These are phyloP conservation scores for Eristalis tenax DNA, from an alignment of 2,888 invertebrate species.

Conservation along the genomic window DNA sequence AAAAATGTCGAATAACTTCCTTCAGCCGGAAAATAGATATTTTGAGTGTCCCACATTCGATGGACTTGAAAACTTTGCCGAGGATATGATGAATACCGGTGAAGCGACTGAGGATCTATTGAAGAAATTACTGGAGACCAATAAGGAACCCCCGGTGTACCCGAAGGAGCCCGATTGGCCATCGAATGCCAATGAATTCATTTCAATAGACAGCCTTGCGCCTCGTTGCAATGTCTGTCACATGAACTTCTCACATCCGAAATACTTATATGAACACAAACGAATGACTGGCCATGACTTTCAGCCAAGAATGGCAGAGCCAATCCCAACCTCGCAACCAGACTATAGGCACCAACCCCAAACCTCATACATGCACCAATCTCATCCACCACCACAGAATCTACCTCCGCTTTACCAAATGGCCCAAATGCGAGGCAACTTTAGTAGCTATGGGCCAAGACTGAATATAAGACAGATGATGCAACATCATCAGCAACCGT, in stretches of 20 bases:
- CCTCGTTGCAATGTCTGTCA: constrained; percentile 79
- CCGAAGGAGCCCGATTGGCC: constrained; percentile 69
- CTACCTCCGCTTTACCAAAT: constrained; percentile 62
- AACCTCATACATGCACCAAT: constrained; percentile 39
- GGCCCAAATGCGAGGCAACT: constrained; percentile 61
- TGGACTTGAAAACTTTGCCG: constrained; percentile 73
- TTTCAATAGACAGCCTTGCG: constrained; percentile 83
- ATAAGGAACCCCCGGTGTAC: constrained; percentile 75
- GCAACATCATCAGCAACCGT: constrained; percentile 61
- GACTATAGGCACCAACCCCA: constrained; percentile 39
- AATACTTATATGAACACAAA: constrained; percentile 76
- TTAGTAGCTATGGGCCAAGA: constrained; percentile 49
- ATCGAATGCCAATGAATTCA: constrained; percentile 83
- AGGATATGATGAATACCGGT: constrained; percentile 63
- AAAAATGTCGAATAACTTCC: constrained; percentile 55
- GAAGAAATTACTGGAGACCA: constrained; percentile 76
- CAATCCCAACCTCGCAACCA: constrained; percentile 25
- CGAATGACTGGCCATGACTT: constrained; percentile 74
- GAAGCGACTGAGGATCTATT: constrained; percentile 73
- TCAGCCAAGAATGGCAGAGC: constrained; percentile 30
- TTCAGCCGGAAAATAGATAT: constrained; percentile 69
- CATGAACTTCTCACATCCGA: constrained; percentile 77
- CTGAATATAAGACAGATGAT: constrained; percentile 54
- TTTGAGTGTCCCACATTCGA: constrained; percentile 75
- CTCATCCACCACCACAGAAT: constrained; percentile 65